A percentile compares a stretch with the other conserved stretches of the same genome.
These are phyloP conservation scores for Cottoperca gobio DNA, from an alignment of 2,797 vertebrate genomes.

Conservation along the genomic window DNA sequence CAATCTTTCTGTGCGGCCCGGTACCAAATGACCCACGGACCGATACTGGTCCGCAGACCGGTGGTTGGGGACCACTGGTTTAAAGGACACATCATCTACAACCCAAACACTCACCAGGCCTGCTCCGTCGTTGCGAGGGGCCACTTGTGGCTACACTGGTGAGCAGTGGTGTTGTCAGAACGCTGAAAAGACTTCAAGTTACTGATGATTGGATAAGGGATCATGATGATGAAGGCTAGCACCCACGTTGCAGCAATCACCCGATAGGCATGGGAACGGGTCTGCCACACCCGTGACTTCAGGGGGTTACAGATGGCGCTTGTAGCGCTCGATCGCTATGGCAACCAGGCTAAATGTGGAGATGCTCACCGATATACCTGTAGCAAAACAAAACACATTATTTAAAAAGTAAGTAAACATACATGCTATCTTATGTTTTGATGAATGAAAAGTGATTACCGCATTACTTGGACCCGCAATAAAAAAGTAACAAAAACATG, in stretches of 20 bases:
- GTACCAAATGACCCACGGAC: too few relatives aligned
- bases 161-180: conserved; percentile 71
- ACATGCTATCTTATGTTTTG: background rate
- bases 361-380: conserved; percentile 97
- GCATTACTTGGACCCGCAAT: conserved; percentile 2
- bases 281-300: conserved; percentile 96
- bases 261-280: conserved; percentile 93
- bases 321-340: conserved; percentile 96
- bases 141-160: conserved; percentile 90
- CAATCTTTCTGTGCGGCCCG: too few relatives aligned
- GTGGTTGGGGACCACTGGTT: too few relatives aligned
- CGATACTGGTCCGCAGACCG: too few relatives aligned
- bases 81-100: background rate
- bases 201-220: conserved; percentile 92
- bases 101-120: conserved; percentile 86
- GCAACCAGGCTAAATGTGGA: conserved; percentile 97
- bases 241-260: conserved; percentile 94
- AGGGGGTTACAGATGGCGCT: conserved; percentile 97
- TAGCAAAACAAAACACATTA: conserved; percentile 23
- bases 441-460: conserved; percentile 37
- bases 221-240: conserved; percentile 92
- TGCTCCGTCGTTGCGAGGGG: conserved; percentile 85
- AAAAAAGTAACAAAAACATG: conserved; percentile 40
- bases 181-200: conserved; percentile 73
- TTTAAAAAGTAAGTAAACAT: conserved; percentile 18